A percentile compares a stretch with the other conserved stretches of the same genome.
phyloP scores from a whole-genome alignment of 2,113 vertebrate species.

The Neolamprologus falcicula region DNA sequence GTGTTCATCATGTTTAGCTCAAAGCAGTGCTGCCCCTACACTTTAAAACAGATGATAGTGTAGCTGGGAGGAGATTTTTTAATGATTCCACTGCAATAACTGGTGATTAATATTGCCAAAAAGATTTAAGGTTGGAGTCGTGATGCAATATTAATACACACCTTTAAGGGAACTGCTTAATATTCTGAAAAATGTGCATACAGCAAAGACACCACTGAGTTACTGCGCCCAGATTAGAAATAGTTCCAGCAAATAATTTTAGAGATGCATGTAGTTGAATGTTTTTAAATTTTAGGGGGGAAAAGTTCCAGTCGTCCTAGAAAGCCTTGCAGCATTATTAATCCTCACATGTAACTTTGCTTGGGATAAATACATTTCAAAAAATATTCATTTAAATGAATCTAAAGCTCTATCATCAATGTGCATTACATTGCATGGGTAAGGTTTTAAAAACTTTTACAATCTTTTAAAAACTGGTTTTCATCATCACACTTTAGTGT shows the following conservation, averaged over 20 bases:
- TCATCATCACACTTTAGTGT: neutral
- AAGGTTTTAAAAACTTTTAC: neutral
- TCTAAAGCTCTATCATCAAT: fast-evolving
- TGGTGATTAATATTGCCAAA: neutral
- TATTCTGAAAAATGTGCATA: neutral
- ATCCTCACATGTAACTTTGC: neutral
- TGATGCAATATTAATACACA: neutral
- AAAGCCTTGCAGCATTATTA: neutral
- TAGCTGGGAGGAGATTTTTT: neutral
- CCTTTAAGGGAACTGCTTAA: neutral
- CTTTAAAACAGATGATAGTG: neutral
- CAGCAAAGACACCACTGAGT: neutral
- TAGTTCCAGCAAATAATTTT: neutral
- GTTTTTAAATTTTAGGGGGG: neutral
- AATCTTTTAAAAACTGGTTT: neutral
- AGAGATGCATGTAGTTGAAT: neutral
- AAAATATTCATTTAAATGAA: fast-evolving
- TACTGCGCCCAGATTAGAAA: neutral
- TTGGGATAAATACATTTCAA: fast-evolving
- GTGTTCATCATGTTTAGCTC: neutral
- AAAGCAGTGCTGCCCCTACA: neutral
- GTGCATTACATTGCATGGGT: neutral
- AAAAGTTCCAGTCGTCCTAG: neutral
- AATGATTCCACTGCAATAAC: neutral
- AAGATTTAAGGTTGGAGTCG: neutral